Evolutionary conservation across 2,888 invertebrate species (phyloP), one percentile per base, ranked within the genome.

Genomic region (Ischnus inquisitorius): DNA sequence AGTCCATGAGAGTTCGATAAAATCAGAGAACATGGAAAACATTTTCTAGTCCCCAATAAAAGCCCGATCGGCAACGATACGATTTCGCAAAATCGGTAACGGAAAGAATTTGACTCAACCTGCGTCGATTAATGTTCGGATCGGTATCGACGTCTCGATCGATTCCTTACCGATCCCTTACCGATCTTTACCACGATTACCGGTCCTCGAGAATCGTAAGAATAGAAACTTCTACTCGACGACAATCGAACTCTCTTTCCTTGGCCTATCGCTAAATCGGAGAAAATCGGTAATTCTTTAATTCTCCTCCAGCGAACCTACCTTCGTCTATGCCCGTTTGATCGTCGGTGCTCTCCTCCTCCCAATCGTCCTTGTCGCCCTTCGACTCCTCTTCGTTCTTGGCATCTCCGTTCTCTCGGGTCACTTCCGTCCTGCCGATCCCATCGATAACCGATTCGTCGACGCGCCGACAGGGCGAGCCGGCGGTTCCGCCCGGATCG

Each of bases 251-350:
- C 19, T 22, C 10, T 1, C 1, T 12, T 54, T 22, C 10, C 2
- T 54, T 54, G 19, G 19, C 19, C 22, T 19, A 22, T 22, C 54
- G 39, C 41, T 22, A 25, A 34, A 14, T 25, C 22, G 5, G 28
- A 72, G 28, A 60, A 46, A 14, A 16, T 14, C 28, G 34, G 0
- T 34, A 22, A 14, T 12, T 8, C 14, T 14, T 25, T 14, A 22
- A 22, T 3, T 3, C 12, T 22, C 22, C 6, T 12, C 54, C 25
- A 60, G 25, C 28, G 34, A 54, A 60, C 65, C 22, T 80, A 84
- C 84, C 84, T 84, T 82, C 78, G n/a, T 82, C 82, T 43, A 84
- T 60, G 16, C 48, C 75, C 8, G 81, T 82, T 48, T 28, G 19
- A 22, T 71, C 67, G 43, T 72, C 41, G 67, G 39, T 69, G 5